phyloP scores from a whole-genome alignment of 2,113 vertebrate species.

The Halcyon malimbica region DNA sequence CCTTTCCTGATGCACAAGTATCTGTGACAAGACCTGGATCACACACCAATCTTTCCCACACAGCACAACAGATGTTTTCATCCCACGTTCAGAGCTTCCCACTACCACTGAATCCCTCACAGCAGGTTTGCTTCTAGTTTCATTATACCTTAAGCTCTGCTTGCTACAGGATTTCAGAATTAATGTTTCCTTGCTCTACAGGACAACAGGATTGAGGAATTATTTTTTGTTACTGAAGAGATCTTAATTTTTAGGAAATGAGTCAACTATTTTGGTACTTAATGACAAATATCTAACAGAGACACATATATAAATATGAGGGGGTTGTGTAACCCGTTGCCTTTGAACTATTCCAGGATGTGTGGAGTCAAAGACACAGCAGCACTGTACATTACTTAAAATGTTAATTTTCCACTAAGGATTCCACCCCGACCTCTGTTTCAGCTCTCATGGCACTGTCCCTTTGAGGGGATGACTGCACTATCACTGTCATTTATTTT shows the following conservation, averaged over 20 bases:
- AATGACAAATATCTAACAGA: neutral
- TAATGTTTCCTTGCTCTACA: neutral
- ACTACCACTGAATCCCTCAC: neutral
- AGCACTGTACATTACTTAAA: neutral
- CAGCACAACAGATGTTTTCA: neutral
- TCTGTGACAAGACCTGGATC: neutral
- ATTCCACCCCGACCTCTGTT: neutral
- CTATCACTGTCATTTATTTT: neutral
- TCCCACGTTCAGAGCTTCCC: neutral
- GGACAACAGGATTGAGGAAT: neutral
- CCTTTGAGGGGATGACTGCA: neutral
- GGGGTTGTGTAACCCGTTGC: fast-evolving
- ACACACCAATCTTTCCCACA: neutral
- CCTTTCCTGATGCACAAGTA: neutral
- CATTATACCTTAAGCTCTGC: neutral
- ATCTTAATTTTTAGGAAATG: neutral
- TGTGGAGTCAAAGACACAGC: neutral
- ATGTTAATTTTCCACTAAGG: neutral
- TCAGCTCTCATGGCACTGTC: neutral
- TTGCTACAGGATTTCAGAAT: neutral
- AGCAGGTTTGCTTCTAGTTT: neutral
- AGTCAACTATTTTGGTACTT: neutral
- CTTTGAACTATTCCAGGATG: neutral
- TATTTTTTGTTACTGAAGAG: neutral
- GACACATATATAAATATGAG: neutral